phyloP scores from a whole-genome alignment of 2,797 vertebrate genomes.

The Galagoides demidoff region DNA sequence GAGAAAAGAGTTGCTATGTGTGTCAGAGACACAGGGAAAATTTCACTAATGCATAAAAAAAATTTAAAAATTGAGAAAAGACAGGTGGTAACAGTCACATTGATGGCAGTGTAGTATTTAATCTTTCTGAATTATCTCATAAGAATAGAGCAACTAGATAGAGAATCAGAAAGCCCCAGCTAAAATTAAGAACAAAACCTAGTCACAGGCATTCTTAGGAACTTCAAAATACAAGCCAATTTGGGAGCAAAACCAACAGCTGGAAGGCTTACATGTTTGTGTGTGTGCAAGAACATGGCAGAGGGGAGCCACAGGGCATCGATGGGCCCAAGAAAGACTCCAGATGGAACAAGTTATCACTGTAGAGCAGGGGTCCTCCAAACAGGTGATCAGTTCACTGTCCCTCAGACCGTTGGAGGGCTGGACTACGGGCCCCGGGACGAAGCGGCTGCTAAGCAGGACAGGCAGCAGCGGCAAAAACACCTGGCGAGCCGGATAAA shows the following conservation, averaged over 20 bases:
- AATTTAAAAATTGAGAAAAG: not conserved
- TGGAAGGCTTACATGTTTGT: fast-evolving
- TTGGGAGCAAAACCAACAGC: not conserved
- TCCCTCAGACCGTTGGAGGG: no score
- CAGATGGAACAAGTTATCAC: fast-evolving
- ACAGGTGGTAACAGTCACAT: fast-evolving
- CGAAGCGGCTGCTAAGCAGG: no score
- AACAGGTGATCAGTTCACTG: no score
- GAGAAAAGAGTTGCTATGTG: not conserved
- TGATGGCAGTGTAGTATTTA: fast-evolving
- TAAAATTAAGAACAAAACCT: fast-evolving
- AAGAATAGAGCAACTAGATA: fast-evolving
- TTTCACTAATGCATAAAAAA: not conserved
- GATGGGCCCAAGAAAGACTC: no score
- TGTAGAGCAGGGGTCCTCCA: fast-evolving
- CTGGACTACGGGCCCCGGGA: no score
- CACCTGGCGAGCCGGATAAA: no score
- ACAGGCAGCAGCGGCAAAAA: no score
- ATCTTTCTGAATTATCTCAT: not conserved
- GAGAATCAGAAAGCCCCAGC: not conserved
- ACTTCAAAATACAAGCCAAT: not conserved
- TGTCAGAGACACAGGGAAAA: not conserved
- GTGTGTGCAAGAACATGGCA: not conserved
- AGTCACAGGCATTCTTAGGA: not conserved
- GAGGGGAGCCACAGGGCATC: no score